Conservation (phyloP, 2,888 invertebrate species). For the Eurytoma adleriae region DNA sequence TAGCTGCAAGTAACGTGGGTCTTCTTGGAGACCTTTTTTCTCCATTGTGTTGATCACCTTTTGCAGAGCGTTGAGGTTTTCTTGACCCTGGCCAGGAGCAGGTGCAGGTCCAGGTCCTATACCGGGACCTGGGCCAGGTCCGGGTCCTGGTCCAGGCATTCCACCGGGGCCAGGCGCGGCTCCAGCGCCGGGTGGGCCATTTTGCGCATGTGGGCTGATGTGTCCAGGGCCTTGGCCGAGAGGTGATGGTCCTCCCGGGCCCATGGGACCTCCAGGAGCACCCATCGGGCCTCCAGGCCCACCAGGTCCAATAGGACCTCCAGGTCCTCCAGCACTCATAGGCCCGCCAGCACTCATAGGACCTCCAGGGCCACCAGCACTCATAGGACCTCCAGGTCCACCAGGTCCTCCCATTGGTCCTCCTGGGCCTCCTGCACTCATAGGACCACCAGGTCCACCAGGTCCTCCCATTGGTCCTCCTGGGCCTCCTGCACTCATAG, state of each 20-base stretch:
- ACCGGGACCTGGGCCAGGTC: slow-evolving; percentile 61
- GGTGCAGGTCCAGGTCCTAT: slow-evolving; percentile 64
- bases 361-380: slow-evolving; percentile 58
- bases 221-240: slow-evolving; percentile 50
- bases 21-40: slow-evolving; percentile 95
- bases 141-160: slow-evolving; percentile 51
- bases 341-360: slow-evolving; percentile 28
- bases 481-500: slow-evolving; percentile 62
- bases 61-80: slow-evolving; percentile 90
- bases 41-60: slow-evolving; percentile 96
- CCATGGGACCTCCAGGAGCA: slow-evolving; percentile 56
- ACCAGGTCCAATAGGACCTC: slow-evolving; percentile 45
- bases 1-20: slow-evolving; percentile 93
- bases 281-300: slow-evolving; percentile 54
- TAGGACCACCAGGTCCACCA: slow-evolving; percentile 52
- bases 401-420: slow-evolving; percentile 36
- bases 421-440: slow-evolving; percentile 33
- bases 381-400: slow-evolving; percentile 75
- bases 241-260: slow-evolving; percentile 51
- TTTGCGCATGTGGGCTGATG: slow-evolving; percentile 46
- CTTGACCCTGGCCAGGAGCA: slow-evolving; percentile 80
- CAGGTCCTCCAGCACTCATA: slow-evolving; percentile 1
- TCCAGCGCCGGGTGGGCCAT: slow-evolving; percentile 36
- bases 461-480: slow-evolving; percentile 40
- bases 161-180: slow-evolving; percentile 13